Evolutionary conservation across 2,113 vertebrate species (phyloP), one percentile per base, ranked within the genome.

Genomic region (Hyaena hyaena): DNA sequence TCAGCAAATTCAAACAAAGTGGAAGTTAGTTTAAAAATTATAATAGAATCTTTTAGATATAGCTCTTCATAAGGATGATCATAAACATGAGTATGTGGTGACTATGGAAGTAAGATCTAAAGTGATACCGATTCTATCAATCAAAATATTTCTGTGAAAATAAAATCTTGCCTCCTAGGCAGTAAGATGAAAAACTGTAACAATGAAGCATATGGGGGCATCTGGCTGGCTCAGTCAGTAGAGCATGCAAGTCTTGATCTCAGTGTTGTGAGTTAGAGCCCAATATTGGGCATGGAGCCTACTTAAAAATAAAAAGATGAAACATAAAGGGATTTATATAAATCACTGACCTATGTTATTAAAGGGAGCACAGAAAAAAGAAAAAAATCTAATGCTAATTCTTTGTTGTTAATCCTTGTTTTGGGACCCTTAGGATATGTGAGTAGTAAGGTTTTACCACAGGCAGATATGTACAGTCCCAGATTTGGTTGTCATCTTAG

Each of bases 121-220:
- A 69, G 21, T 58, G 73, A 63, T 76, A 90, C 19, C 66, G 48
- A 82, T 63, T 63, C 43, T 19, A 63, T 73, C 15, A 84, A 69
- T 50, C 61, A 93, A 45, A 92, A 93, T 35, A 82, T 73, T 90
- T 88, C 74, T 77, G 50, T 88, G 31, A 93, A 93, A 93, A 86
- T 86, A 90, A 88, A 76, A 87, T 82, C 58, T 89, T 95, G n/a
- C n/a, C 24, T 79, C 31, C 4, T 53, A 79, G 66, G 43, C 43
- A 88, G 10, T 68, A 96, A 71, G 71, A 79, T 48, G 6, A 26
- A 69, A 76, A 88, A 26, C 43, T 82, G 45, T 5, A 84, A 97
- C 84, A 45, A 96, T 48, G 61, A 85, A 65, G 88, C 63, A 94
- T 33, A 90, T 76, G 69, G 10, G 33, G n/a, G 58, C 19, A 8